Evolutionary conservation across 1,140 invertebrate genomes (phyloP).

Genomic region (Platorchestia sp.): DNA sequence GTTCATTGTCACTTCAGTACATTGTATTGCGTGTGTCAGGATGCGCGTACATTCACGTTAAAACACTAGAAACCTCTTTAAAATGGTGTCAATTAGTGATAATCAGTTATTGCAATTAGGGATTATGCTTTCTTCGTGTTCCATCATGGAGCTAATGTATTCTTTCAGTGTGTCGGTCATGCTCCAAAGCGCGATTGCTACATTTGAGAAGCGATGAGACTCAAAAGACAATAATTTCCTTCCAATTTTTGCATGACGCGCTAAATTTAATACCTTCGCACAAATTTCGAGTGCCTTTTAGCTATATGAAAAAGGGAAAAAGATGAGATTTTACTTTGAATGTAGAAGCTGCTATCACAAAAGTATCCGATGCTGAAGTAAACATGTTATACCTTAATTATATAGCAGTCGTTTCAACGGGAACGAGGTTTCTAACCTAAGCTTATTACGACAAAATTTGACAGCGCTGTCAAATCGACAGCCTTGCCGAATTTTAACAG

Average conservation of each 20-base stretch:
- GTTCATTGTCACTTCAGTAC: too few relatives aligned
- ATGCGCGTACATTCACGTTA: too few relatives aligned
- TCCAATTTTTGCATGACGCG: background rate
- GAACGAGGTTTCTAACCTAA: background rate
- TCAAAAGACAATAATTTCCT: background rate
- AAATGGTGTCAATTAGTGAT: too few relatives aligned
- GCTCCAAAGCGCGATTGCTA: too few relatives aligned
- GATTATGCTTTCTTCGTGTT: background rate
- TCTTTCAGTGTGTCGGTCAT: background rate
- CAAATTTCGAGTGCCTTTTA: background rate
- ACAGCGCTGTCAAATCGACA: background rate
- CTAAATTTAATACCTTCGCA: background rate
- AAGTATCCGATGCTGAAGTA: background rate
- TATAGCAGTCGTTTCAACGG: background rate
- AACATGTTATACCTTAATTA: background rate
- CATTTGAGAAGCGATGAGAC: background rate
- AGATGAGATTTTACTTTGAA: background rate
- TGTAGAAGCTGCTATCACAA: background rate
- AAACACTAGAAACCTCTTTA: too few relatives aligned
- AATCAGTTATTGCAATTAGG: too few relatives aligned
- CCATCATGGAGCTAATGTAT: background rate
- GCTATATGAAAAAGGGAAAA: background rate
- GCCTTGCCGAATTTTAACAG: background rate
- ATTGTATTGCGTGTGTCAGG: too few relatives aligned
- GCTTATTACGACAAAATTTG: background rate